Base-by-base conservation (phyloP, 1,140 invertebrate genomes). In the Lordiphosa clarofinis region DNA sequence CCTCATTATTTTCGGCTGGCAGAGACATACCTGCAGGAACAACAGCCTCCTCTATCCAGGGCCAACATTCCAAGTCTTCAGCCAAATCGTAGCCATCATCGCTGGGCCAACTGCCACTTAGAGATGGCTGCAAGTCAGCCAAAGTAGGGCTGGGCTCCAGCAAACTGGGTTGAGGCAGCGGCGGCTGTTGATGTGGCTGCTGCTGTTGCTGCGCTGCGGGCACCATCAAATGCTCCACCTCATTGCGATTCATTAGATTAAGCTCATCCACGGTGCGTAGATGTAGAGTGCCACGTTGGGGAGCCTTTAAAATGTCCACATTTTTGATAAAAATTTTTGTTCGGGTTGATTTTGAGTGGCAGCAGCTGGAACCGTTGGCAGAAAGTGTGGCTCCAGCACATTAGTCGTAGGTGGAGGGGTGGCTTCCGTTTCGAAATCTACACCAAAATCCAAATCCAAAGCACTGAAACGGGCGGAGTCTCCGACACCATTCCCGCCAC, bases 141-240 rank as follows among this genome's bases (percentile, higher is more conserved):
- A 84, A 28, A 90, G 69, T 11, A 3, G 40, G 13, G 3, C 42
- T 13, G 7, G 37, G 43, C 10, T 46, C 46, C 6, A 10, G 43
- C 11, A 31, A 7, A 21, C 91, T 15, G 98, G 98, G 44, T 37
- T 57, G 62, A 12, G 46, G 19, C n/a, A 53, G 35, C 35, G 61
- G 47, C 8, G 59, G 15, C n/a, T 39, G 48, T 8, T 21, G 36
- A 11, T 50, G 48, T 4, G 36, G 35, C 12, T 35, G 46, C 24
- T 0, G 38, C 21, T 5, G 47, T 4, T 11, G 64, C 1, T 6
- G 60, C 12, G 39, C 46, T 10, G 57, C 47, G 15, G 75, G 87
- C 28, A 86, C 87, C 35, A 88, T 84, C 7, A 88, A 43, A 43
- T 84, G 82, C 53, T 88, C 78, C 37, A 88, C 87, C 42, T 88